Percentiles rank a stretch among this genome's conserved stretches.
Conservation (phyloP, 2,888 invertebrate genomes). For the Agrotis clavis region DNA sequence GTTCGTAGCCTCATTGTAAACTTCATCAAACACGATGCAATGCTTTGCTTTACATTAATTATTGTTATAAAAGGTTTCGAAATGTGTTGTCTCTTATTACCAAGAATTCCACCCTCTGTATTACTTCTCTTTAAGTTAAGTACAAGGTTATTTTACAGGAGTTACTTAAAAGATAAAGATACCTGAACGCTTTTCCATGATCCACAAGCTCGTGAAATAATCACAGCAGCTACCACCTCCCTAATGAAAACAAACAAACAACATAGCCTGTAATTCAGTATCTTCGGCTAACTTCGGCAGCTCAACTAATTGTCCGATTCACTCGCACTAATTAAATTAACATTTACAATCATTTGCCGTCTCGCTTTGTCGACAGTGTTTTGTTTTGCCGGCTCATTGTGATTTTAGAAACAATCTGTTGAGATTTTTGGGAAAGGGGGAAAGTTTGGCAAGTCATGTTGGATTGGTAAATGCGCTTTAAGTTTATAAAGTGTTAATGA, state of each 20-base stretch:
- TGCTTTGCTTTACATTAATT: neutral
- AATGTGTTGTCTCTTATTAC: neutral
- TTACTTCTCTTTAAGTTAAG: neutral
- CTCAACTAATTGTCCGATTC: constrained; percentile 60
- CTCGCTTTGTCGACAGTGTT: constrained; percentile 22
- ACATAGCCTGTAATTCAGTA: constrained; percentile 8
- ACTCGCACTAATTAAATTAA: constrained; percentile 62
- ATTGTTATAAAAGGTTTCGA: neutral
- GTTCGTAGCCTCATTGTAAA: constrained; percentile 25
- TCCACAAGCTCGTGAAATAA: neutral
- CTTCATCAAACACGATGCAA: constrained; percentile 1
- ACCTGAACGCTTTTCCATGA: neutral
- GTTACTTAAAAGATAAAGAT: neutral
- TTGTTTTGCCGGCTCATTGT: constrained; percentile 45
- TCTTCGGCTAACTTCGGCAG: constrained; percentile 21
- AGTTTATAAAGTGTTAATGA: no score
- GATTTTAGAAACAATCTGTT: constrained; percentile 30
- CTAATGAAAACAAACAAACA: constrained; percentile 39
- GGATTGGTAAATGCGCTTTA: neutral
- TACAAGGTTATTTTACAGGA: neutral
- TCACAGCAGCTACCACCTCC: constrained; percentile 5
- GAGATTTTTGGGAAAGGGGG: neutral
- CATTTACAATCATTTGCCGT: constrained; percentile 46
- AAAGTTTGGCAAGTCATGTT: neutral
- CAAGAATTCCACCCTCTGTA: neutral